These are phyloP conservation scores for Drosophila mimetica DNA, from an alignment of 2,888 invertebrate species.

Conservation along the genomic window DNA sequence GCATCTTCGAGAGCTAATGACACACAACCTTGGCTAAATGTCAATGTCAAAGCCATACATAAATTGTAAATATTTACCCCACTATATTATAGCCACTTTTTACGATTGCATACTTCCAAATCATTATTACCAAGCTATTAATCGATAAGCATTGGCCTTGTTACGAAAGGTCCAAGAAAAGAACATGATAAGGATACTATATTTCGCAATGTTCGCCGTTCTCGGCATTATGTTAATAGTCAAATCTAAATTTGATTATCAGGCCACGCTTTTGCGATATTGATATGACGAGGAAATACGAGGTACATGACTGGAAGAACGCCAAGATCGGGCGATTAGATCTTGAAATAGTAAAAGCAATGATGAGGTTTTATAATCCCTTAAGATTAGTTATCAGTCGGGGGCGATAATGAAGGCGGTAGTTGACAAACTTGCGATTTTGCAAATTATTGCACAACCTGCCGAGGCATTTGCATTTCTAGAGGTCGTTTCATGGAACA, in stretches of 20 bases:
- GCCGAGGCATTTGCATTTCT: constrained; percentile 25
- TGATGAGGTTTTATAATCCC: constrained; percentile 18
- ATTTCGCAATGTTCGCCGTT: not conserved
- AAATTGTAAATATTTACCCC: constrained; percentile 54
- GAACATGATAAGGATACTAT: constrained; percentile 1
- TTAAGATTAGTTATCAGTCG: constrained; percentile 24
- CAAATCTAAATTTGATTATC: constrained; percentile 3
- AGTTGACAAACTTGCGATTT: constrained; percentile 30
- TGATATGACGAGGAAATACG: constrained; percentile 13
- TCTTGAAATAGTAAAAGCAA: constrained; percentile 1
- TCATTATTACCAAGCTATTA: constrained; percentile 34
- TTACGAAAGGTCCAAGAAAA: constrained; percentile 24
- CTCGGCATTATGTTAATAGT: not conserved
- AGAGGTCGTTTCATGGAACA: constrained; percentile 80
- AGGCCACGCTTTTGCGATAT: constrained; percentile 1
- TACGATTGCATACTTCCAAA: constrained; percentile 20
- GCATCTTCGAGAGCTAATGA: constrained; percentile 2
- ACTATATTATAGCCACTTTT: constrained; percentile 30
- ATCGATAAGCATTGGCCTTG: constrained; percentile 9
- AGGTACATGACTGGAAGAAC: constrained; percentile 16
- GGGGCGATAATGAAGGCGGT: constrained; percentile 13
- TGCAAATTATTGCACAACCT: constrained; percentile 28
- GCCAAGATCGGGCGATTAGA: constrained; percentile 11
- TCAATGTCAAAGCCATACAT: constrained; percentile 49
- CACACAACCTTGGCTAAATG: constrained; percentile 63